Conservation (phyloP, 1,140 invertebrate genomes). For the Drosophila watanabei region DNA sequence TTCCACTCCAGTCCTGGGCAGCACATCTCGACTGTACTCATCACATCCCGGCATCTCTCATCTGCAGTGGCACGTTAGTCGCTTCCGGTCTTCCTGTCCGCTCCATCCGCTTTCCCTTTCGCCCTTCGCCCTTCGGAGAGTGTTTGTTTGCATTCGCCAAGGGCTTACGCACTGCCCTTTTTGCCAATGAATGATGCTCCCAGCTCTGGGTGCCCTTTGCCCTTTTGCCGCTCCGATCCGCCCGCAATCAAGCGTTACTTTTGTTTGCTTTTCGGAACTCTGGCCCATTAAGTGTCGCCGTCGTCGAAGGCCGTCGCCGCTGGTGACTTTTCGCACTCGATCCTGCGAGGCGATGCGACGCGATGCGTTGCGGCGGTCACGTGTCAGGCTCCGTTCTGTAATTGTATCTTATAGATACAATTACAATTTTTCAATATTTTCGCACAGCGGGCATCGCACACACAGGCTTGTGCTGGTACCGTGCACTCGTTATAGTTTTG, state of each 20-base stretch:
- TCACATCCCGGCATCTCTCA: constrained; percentile 37
- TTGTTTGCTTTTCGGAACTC: constrained; percentile 82
- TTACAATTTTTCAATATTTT: constrained; percentile 84
- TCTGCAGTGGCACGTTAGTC: constrained; percentile 62
- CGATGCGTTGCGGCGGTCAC: constrained; percentile 62
- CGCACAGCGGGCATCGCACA: constrained; percentile 63
- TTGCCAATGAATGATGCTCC: constrained; percentile 28
- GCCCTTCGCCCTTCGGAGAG: not conserved
- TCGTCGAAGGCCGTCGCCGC: constrained; percentile 35
- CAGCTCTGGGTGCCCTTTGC: constrained; percentile 27
- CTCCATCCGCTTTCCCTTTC: constrained; percentile 9
- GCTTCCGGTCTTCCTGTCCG: constrained; percentile 63
- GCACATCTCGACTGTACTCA: constrained; percentile 29
- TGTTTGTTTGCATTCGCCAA: constrained; percentile 67
- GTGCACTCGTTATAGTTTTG: constrained; percentile 17
- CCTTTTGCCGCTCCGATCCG: constrained; percentile 43
- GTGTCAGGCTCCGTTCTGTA: constrained; percentile 66
- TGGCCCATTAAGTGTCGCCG: constrained; percentile 75
- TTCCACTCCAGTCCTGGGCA: constrained; percentile 7
- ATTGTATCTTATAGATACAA: constrained; percentile 84
- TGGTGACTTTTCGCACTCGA: constrained; percentile 42
- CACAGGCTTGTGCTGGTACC: constrained; percentile 21
- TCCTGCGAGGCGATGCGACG: constrained; percentile 31
- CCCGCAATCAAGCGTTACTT: constrained; percentile 77
- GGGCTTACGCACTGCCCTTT: constrained; percentile 67